Base-by-base conservation (phyloP, 2,113 vertebrate species). In the Mobula birostris region DNA sequence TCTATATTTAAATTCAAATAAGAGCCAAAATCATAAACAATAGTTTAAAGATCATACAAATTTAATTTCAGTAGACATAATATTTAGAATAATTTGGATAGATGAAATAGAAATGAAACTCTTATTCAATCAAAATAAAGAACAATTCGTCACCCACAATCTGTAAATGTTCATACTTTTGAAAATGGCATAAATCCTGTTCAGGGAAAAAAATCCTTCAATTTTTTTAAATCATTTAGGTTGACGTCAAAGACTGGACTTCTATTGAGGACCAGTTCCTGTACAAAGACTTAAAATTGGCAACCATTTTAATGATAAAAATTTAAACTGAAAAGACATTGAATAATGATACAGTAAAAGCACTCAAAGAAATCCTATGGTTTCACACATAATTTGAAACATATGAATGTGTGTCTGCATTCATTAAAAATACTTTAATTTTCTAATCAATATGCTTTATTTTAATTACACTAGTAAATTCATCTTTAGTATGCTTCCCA, bases 341-440 rank as follows among this genome's bases (percentile, higher is more conserved):
- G 72, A 93, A 76, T 93, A 74, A 74, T 56, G 66, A 40, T 92
- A 74, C 36, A 93, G 70, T 93, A 93, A 93, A 66, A 29, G 40
- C 9, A 93, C 66, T 40, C 48, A 93, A 74, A 48, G 40, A 93
- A 93, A 93, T 93, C 91, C 24, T 74, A 93, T 72, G 36, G 91
- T 72, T 93, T 93, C 70, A 74, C 68, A 72, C 91, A 93, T 93
- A 93, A 93, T 93, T 93, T 93, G 91, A 74, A 93, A 93, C 68
- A 93, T 93, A 74, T 74, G 90, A 72, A 74, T 72, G 68, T 21
- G 70, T 92, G 91, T 93, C 91, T 93, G 91, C 70, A 74, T 72
- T 93, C 66, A 72, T 93, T 93, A 93, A 56, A 93, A 72, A 74
- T 74, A 90, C 29, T 90, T 66, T 58, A 74, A 40, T 93, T 72